Evolutionary conservation across 2,113 vertebrate genomes (phyloP).

Genomic region (Physeter macrocephalus): DNA sequence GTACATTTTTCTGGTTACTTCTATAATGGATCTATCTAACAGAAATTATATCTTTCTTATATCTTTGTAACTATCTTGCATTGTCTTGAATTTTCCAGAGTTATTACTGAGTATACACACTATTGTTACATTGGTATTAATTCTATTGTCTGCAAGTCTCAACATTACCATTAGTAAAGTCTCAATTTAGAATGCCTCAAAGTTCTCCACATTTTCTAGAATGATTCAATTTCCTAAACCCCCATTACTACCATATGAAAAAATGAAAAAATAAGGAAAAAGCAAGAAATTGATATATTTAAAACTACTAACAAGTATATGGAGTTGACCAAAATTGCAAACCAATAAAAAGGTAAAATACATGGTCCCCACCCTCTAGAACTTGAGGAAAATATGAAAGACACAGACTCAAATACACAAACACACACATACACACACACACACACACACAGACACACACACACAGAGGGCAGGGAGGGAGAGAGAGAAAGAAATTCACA

Average conservation of each 20-base stretch:
- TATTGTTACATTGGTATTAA: background rate
- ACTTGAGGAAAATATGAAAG: background rate
- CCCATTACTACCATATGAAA: background rate
- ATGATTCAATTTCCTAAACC: background rate
- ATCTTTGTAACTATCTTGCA: background rate
- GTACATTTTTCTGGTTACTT: background rate
- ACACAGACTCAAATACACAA: background rate
- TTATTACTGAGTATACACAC: background rate
- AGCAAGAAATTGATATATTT: background rate
- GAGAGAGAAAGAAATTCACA: background rate
- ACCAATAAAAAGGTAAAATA: background rate
- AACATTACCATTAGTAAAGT: background rate
- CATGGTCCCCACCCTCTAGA: background rate
- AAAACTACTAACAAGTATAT: background rate
- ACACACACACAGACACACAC: too few species aligned
- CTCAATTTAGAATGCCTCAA: background rate
- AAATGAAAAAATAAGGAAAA: background rate
- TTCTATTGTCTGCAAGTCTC: background rate
- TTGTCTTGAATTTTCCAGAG: background rate
- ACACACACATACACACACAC: background rate
- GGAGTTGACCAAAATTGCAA: background rate
- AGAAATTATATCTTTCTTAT: background rate
- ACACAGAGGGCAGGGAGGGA: background rate
- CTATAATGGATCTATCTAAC: background rate
- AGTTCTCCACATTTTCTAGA: background rate